These are phyloP conservation scores for Caenorhabditis sulstoni DNA, from an alignment of 2,888 invertebrate genomes.

Conservation along the genomic window DNA sequence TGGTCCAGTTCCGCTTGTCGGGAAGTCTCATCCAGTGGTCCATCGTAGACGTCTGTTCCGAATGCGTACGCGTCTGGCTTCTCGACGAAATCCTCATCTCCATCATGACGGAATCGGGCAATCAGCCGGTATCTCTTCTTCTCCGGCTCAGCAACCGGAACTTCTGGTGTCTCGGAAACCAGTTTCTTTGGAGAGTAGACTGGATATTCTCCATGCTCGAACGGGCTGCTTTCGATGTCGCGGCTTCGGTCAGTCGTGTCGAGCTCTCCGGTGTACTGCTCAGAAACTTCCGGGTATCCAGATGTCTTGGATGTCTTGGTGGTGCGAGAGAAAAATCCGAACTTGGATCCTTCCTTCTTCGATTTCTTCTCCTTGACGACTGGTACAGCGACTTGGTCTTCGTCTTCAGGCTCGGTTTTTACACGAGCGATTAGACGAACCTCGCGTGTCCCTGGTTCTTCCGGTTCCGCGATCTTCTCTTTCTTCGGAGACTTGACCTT, in stretches of 20 bases:
- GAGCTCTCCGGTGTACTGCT: constrained; percentile 43
- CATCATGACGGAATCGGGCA: constrained; percentile 60
- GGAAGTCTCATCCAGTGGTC: constrained; percentile 40
- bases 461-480: not conserved
- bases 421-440: constrained; percentile 30
- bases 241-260: constrained; percentile 24
- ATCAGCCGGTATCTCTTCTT: constrained; percentile 30
- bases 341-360: constrained; percentile 25
- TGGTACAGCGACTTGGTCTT: constrained; percentile 2
- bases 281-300: constrained; percentile 42
- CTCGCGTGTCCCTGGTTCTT: constrained; percentile 21
- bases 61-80: constrained; percentile 43
- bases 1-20: constrained; percentile 27
- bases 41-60: constrained; percentile 18
- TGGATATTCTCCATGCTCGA: constrained; percentile 38
- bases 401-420: constrained; percentile 19
- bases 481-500: constrained; percentile 17
- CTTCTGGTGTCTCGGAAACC: constrained; percentile 4
- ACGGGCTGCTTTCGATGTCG: constrained; percentile 36
- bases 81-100: constrained; percentile 63
- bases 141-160: not conserved
- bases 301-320: constrained; percentile 16
- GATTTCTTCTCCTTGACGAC: constrained; percentile 15
- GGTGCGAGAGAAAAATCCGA: constrained; percentile 36
- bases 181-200: constrained; percentile 20